Conservation (phyloP, 2,888 invertebrate genomes). For the Mesopsocus fuscifrons region DNA sequence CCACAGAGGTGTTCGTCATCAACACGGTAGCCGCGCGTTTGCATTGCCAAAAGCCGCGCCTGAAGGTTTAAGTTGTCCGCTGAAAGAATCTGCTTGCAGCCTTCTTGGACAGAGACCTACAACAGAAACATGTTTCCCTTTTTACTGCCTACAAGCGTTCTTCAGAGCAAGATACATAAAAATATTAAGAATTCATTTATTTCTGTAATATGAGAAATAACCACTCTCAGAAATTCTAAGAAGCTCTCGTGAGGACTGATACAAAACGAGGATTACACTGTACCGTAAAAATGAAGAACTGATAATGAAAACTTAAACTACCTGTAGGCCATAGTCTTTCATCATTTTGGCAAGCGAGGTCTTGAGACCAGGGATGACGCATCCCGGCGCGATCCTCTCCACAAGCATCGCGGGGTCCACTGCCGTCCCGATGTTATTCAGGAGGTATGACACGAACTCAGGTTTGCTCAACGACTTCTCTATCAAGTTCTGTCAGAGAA, state of each 20-base stretch:
- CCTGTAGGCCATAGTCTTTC: constrained; percentile 84
- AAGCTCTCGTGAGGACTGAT: too few species aligned
- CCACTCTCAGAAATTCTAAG: too few species aligned
- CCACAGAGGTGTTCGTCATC: constrained; percentile 25
- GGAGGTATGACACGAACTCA: constrained; percentile 47
- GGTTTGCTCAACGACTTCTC: constrained; percentile 12
- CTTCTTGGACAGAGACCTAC: constrained; percentile 69
- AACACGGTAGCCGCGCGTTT: constrained; percentile 56
- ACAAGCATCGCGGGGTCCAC: constrained; percentile 81
- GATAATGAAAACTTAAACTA: too few species aligned
- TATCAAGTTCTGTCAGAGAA: constrained; percentile 4
- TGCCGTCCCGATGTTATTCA: constrained; percentile 61
- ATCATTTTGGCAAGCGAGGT: constrained; percentile 87
- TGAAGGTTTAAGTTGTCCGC: constrained; percentile 78
- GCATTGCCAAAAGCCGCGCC: constrained; percentile 55
- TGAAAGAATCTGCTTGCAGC: constrained; percentile 76
- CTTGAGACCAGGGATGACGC: constrained; percentile 76
- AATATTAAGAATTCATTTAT: too few species aligned
- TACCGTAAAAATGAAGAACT: too few species aligned
- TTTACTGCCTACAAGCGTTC: too few species aligned
- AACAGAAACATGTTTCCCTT: too few species aligned
- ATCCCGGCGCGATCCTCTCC: constrained; percentile 60
- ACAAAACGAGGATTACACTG: too few species aligned
- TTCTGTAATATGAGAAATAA: too few species aligned
- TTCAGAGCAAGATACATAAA: too few species aligned